A percentile compares a stretch with the other conserved stretches of the same genome.
Evolutionary conservation across 2,797 vertebrate genomes (phyloP).

Genomic region (Petrocephalus sullivani): DNA sequence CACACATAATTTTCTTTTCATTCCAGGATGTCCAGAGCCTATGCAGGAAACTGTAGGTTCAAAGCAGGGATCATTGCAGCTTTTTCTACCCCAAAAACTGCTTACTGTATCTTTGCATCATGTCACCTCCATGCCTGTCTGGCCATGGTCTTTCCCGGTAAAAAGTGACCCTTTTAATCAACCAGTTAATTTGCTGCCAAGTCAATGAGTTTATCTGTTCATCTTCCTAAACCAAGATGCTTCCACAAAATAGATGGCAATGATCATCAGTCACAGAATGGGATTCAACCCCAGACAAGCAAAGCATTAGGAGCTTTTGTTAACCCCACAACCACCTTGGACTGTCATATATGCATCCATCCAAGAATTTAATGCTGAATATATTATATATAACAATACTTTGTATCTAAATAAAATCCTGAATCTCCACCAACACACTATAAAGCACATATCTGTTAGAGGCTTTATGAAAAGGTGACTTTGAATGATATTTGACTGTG

Average conservation of each 20-base stretch:
- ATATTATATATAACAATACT: not conserved
- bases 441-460: not conserved
- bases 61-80: not conserved
- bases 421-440: not conserved
- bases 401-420: not conserved
- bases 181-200: not conserved
- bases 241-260: not conserved
- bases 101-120: not conserved
- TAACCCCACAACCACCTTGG: not conserved
- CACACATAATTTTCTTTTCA: too few species aligned
- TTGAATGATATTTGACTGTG: not conserved
- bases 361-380: not conserved
- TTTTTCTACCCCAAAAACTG: not conserved
- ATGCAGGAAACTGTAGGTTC: not conserved
- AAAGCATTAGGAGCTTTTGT: not conserved
- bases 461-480: not conserved
- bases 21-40: too few species aligned
- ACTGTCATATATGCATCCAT: not conserved
- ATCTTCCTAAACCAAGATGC: not conserved
- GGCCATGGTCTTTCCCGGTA: not conserved
- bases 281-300: not conserved
- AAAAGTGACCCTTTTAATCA: not conserved
- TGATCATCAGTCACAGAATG: not conserved
- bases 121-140: not conserved
- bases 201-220: not conserved